Evolutionary conservation across 2,888 invertebrate genomes (phyloP).

Genomic region (Hermodice carunculata): DNA sequence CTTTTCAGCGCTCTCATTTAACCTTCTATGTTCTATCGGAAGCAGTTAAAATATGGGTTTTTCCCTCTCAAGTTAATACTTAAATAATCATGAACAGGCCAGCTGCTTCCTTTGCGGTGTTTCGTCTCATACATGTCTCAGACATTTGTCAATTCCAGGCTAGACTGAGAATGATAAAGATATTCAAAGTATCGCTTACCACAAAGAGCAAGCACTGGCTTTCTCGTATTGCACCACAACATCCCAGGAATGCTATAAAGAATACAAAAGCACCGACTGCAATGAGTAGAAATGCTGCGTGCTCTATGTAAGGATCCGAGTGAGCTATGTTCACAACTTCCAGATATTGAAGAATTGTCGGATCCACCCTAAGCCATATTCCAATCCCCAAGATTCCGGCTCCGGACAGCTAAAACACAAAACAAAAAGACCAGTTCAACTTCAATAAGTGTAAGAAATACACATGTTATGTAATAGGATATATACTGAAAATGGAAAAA

Average conservation of each 20-base stretch:
- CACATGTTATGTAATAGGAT: too few relatives aligned
- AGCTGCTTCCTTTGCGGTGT: too few relatives aligned
- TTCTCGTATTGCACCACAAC: conserved; percentile 74
- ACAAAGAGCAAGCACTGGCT: conserved; percentile 71
- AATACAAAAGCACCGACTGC: conserved; percentile 73
- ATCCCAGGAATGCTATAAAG: conserved; percentile 74
- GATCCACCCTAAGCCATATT: conserved; percentile 73
- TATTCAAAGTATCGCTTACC: conserved; percentile 59
- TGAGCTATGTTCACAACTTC: conserved; percentile 71
- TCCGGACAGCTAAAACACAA: conserved; percentile 72
- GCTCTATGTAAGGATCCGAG: conserved; percentile 70
- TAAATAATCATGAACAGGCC: too few relatives aligned
- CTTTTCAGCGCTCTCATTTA: too few relatives aligned
- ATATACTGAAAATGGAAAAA: too few relatives aligned
- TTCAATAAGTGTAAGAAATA: too few relatives aligned
- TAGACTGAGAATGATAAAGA: too few relatives aligned
- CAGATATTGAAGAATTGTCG: conserved; percentile 72
- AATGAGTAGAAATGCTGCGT: conserved; percentile 73
- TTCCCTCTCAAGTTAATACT: too few relatives aligned
- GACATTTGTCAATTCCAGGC: too few relatives aligned
- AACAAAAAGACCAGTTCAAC: conserved; percentile 14
- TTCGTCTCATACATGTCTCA: too few relatives aligned
- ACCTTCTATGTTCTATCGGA: too few relatives aligned
- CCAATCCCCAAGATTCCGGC: conserved; percentile 73
- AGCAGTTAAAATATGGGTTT: too few relatives aligned